Conservation (phyloP, 1,140 invertebrate genomes). For the Leptestheria dahalacensis region DNA sequence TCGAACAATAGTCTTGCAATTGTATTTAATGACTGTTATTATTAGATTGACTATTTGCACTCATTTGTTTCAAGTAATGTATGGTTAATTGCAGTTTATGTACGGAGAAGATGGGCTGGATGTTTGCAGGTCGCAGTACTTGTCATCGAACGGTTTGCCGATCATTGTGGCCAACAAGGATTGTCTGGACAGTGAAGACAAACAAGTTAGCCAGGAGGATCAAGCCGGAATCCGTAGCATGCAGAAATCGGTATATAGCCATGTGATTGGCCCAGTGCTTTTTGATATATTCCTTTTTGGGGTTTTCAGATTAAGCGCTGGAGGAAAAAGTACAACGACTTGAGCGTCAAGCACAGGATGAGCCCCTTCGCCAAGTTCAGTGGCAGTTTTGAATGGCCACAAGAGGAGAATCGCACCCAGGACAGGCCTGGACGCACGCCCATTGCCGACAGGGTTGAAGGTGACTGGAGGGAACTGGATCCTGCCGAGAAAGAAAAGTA, state of each 20-base stretch:
- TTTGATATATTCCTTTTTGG: background rate
- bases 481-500: background rate
- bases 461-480: constrained; percentile 23
- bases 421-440: constrained; percentile 20
- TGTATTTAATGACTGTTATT: too few relatives aligned
- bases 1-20: too few relatives aligned
- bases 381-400: constrained; percentile 2
- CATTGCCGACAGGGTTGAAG: constrained; percentile 16
- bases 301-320: constrained; percentile 11
- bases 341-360: constrained; percentile 40
- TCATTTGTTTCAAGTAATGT: too few relatives aligned
- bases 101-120: constrained; percentile 98
- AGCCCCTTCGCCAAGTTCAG: constrained; percentile 25
- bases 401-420: background rate
- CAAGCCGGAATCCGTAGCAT: constrained; percentile 20
- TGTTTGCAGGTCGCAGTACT: constrained; percentile 68
- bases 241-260: constrained; percentile 7
- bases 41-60: too few relatives aligned
- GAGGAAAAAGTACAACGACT: constrained; percentile 28
- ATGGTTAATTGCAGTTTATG: constrained; percentile 54
- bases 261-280: background rate
- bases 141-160: constrained; percentile 57
- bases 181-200: constrained; percentile 36
- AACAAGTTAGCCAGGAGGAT: constrained; percentile 39
- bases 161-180: constrained; percentile 66